Evolutionary conservation across 1,140 invertebrate genomes (phyloP), one percentile per base, ranked within the genome.

Genomic region (Lycorma delicatula): DNA sequence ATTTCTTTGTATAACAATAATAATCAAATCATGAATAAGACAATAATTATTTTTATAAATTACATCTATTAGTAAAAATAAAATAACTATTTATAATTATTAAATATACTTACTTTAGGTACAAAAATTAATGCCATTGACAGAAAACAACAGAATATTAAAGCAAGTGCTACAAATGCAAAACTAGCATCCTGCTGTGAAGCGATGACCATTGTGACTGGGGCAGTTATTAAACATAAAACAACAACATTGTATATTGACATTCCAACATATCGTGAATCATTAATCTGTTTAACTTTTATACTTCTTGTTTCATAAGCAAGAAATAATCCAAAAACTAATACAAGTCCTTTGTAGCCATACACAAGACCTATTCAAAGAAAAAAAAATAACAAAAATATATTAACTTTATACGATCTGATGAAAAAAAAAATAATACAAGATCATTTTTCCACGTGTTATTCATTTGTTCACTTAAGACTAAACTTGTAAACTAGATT

Each of bases 181-280:
- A 95, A 99, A 60, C 90, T 91, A 11, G 96, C 94, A 74, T 99
- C 93, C 71, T 97, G 93, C 70, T 98, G 95, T 60, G 89, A 91
- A 52, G 89, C 87, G 60, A 99, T 97, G 13, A 98, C 93, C 77
- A 98, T 83, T 11, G 91, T 93, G 31, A 99, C 95, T 0, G 96
- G 96, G 12, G 91, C 94, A 9, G 95, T 98, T 68, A 99, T 97
- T 54, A 98, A 75, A 71, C 94, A 97, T 12, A 99, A 79, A 23
- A 99, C 92, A 55, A 97, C 95, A 47, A 99, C 95, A 75, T 99
- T 99, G 76, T 99, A 99, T 68, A 99, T 98, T 64, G 93, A 93
- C 92, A 99, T 97, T 61, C 94, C 94, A 11, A 98, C 95, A 73
- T 98, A 96, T 67, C 94, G 81, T 0, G 93, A 96, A 76, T 99